These are phyloP conservation scores for Sinodicranocentrus sp. DNA, from an alignment of 2,888 invertebrate species.

Conservation along the genomic window DNA sequence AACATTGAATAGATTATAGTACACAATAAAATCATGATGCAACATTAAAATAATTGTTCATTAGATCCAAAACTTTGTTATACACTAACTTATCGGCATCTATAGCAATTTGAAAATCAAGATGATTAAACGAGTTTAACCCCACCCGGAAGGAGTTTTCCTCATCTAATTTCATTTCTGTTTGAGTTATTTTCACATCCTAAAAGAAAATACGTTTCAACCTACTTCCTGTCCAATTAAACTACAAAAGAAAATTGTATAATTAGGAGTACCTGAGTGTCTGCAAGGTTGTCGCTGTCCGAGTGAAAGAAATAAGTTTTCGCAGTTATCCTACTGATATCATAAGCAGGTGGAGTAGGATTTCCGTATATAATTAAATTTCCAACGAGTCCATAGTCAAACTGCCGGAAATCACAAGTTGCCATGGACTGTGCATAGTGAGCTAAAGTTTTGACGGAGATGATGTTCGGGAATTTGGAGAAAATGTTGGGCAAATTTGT, in stretches of 20 bases:
- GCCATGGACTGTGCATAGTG: conserved; percentile 23
- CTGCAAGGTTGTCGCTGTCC: conserved; percentile 13
- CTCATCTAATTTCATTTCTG: neutral
- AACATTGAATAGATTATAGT: no score
- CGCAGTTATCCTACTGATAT: neutral
- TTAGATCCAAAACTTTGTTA: neutral
- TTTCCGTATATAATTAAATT: conserved; percentile 5
- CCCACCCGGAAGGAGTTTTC: conserved; percentile 1
- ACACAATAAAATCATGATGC: no score
- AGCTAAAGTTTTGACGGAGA: conserved; percentile 8
- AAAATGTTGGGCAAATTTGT: conserved; percentile 37
- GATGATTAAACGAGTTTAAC: conserved; percentile 28
- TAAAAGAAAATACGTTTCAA: neutral
- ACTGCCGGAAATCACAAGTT: conserved; percentile 21
- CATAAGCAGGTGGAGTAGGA: conserved; percentile 5
- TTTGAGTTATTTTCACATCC: conserved; percentile 21
- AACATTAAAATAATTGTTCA: no score
- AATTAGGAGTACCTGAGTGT: neutral
- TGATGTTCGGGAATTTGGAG: conserved; percentile 16
- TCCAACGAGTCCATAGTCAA: conserved; percentile 22
- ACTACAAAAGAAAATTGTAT: no score
- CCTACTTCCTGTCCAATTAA: no score
- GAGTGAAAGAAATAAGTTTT: conserved; percentile 34
- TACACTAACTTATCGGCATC: conserved; percentile 38
- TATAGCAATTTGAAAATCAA: conserved; percentile 31